Percentiles rank a stretch among this genome's conserved stretches.
Conservation (phyloP, 92 coral and sea anemone genomes). For the Bergia puertoricense region DNA sequence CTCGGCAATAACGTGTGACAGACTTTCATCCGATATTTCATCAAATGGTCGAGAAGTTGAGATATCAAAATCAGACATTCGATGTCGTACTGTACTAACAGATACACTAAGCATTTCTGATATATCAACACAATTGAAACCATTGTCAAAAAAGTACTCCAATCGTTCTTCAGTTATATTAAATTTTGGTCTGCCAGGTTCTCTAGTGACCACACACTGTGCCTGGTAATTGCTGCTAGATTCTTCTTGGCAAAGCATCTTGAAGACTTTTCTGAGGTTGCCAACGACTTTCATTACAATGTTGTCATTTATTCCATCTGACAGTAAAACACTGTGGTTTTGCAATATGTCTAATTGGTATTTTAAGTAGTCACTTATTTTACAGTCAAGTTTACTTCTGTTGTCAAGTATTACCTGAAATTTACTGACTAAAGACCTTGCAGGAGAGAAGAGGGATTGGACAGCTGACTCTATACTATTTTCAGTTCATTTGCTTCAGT, state of each 20-base stretch:
- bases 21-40: constrained; percentile 20
- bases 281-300: neutral
- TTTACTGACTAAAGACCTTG: too few species aligned
- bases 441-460: too few species aligned
- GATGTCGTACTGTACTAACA: constrained; percentile 31
- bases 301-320: neutral
- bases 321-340: neutral
- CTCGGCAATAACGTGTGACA: constrained; percentile 14
- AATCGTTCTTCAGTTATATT: constrained; percentile 39
- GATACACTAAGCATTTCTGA: constrained; percentile 43
- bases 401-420: too few species aligned
- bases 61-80: constrained; percentile 27
- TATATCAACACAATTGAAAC: constrained; percentile 48
- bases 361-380: neutral
- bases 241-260: neutral
- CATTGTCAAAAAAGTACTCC: constrained; percentile 35
- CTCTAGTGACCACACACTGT: neutral
- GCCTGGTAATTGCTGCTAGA: neutral
- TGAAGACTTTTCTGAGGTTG: neutral
- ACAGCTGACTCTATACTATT: too few species aligned
- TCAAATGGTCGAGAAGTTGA: constrained; percentile 31
- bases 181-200: constrained; percentile 49
- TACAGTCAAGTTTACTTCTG: too few species aligned
- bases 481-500: too few species aligned
- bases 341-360: neutral